These are phyloP conservation scores for Euleptes europaea DNA, from an alignment of 2,113 vertebrate species.

Conservation along the genomic window DNA sequence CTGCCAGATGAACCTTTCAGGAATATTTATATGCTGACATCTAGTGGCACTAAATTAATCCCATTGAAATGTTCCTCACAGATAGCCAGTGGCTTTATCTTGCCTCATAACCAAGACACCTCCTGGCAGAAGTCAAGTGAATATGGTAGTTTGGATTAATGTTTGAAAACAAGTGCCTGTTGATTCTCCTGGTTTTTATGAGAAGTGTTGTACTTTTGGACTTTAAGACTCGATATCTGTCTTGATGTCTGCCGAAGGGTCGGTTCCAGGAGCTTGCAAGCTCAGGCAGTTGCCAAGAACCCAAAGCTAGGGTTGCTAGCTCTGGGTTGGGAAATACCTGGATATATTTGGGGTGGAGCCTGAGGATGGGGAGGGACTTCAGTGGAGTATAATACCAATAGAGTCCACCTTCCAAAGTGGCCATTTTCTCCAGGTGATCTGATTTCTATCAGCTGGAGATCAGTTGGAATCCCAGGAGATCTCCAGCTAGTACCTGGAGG, in stretches of 20 bases:
- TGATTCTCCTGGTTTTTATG: background rate
- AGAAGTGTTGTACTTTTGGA: background rate
- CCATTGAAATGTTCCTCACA: constrained; percentile 9
- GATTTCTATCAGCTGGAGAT: too few species aligned
- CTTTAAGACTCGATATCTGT: background rate
- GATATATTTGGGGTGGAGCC: too few species aligned
- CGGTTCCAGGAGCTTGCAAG: background rate
- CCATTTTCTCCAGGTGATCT: too few species aligned
- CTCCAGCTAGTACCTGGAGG: too few species aligned
- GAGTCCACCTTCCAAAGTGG: too few species aligned
- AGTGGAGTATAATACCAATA: too few species aligned
- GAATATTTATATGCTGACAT: constrained; percentile 63
- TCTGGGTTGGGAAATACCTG: too few species aligned
- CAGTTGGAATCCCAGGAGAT: too few species aligned
- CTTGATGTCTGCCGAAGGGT: background rate
- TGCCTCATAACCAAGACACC: background rate
- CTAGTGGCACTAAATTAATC: constrained; percentile 53
- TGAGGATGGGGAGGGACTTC: too few species aligned
- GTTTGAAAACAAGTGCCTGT: background rate
- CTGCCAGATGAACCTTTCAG: constrained; percentile 22
- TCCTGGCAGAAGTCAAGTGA: constrained; percentile 2
- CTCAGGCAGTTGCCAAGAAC: background rate
- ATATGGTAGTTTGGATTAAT: background rate
- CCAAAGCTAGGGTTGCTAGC: background rate
- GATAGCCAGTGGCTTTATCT: background rate